These are phyloP conservation scores for Paragorgia papillata DNA, from an alignment of 92 coral and sea anemone species.

Conservation along the genomic window DNA sequence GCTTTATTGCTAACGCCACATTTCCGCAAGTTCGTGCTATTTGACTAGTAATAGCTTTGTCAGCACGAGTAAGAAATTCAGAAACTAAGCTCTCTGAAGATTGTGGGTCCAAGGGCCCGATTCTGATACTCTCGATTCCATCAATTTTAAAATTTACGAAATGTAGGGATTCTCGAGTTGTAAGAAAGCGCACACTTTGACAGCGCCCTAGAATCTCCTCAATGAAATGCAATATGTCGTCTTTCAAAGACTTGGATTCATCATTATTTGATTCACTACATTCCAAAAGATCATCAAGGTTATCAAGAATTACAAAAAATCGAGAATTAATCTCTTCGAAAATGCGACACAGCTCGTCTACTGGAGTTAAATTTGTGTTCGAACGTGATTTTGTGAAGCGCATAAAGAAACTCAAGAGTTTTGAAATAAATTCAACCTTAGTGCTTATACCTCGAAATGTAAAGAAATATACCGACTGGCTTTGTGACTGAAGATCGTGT, in stretches of 20 bases:
- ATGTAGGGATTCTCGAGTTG: slow-evolving; percentile 47
- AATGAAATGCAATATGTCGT: slow-evolving; percentile 10
- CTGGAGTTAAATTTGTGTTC: not conserved
- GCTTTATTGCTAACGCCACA: slow-evolving; percentile 48
- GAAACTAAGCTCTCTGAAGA: slow-evolving; percentile 10
- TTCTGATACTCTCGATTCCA: slow-evolving; percentile 20
- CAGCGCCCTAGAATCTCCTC: slow-evolving; percentile 30
- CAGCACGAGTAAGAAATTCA: slow-evolving; percentile 6
- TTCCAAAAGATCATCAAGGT: slow-evolving; percentile 46
- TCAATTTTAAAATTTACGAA: slow-evolving; percentile 7
- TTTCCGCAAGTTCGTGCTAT: slow-evolving; percentile 34
- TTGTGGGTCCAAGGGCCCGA: slow-evolving; percentile 27
- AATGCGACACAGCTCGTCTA: slow-evolving; percentile 26
- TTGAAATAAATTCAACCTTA: slow-evolving; percentile 31
- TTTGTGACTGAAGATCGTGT: slow-evolving; percentile 17
- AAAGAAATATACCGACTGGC: slow-evolving; percentile 19
- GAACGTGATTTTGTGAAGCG: not conserved
- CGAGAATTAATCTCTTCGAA: slow-evolving; percentile 5
- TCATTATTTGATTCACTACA: not conserved
- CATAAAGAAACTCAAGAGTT: slow-evolving; percentile 13
- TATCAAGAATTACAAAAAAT: slow-evolving; percentile 36
- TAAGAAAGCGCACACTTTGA: not conserved
- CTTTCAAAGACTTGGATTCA: slow-evolving; percentile 7
- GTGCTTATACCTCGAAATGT: slow-evolving; percentile 41
- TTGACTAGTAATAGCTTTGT: not conserved